Evolutionary conservation across 2,113 vertebrate genomes (phyloP).

Genomic region (Collichthys lucidus): DNA sequence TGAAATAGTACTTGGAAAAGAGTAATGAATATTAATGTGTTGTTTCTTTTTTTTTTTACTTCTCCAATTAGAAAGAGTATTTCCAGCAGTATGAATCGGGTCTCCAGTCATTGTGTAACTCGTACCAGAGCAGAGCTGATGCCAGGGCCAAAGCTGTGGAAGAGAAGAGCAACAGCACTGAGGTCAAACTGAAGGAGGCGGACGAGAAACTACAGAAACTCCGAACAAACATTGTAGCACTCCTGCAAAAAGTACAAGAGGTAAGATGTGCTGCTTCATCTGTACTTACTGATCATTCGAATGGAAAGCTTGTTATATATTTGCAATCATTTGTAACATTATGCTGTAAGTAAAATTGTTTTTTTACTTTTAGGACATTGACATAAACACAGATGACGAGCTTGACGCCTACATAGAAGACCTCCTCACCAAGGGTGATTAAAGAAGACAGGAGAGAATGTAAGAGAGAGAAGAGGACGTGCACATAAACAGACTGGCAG

Average conservation of each 20-base stretch:
- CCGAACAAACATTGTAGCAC: slow-evolving; percentile 95
- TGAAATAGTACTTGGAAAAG: background rate
- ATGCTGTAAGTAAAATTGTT: background rate
- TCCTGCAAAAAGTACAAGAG: slow-evolving; percentile 98
- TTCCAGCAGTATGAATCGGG: slow-evolving; percentile 97
- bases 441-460: slow-evolving; percentile 36
- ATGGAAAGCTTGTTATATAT: background rate
- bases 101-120: slow-evolving; percentile 95
- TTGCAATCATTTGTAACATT: background rate
- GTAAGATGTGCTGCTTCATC: slow-evolving; percentile 71
- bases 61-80: slow-evolving; percentile 92
- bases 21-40: slow-evolving; percentile 15
- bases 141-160: slow-evolving; percentile 92
- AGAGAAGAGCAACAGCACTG: slow-evolving; percentile 88
- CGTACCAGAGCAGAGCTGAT: slow-evolving; percentile 94
- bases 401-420: slow-evolving; percentile 98
- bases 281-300: background rate
- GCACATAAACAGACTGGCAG: slow-evolving; percentile 34
- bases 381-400: slow-evolving; percentile 98
- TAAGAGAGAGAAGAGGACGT: slow-evolving; percentile 23
- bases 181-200: slow-evolving; percentile 89
- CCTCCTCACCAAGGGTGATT: slow-evolving; percentile 95
- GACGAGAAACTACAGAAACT: slow-evolving; percentile 97
- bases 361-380: slow-evolving; percentile 90
- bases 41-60: background rate